phyloP scores from a whole-genome alignment of 2,888 invertebrate genomes.

The Agrotis segetum region DNA sequence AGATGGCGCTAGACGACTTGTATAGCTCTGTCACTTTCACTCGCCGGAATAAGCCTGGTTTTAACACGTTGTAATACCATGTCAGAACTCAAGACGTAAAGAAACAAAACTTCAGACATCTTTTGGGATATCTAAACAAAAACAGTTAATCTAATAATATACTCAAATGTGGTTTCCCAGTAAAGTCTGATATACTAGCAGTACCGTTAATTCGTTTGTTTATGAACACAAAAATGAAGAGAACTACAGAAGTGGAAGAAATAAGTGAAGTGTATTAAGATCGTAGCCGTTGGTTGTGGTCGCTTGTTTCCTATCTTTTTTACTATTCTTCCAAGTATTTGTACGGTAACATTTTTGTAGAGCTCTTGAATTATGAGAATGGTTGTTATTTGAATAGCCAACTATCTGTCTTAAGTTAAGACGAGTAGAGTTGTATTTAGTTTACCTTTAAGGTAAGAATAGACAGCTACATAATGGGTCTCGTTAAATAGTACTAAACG shows the following conservation, averaged over 20 bases:
- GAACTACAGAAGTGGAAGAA: constrained; percentile 38
- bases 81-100: neutral
- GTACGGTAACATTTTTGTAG: constrained; percentile 14
- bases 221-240: constrained; percentile 27
- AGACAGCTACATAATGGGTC: too few relatives aligned
- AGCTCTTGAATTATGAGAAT: constrained; percentile 24
- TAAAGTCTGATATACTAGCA: neutral
- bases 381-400: constrained; percentile 5
- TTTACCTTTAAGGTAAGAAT: too few relatives aligned
- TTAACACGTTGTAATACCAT: too few relatives aligned
- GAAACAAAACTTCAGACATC: neutral
- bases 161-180: neutral
- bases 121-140: neutral
- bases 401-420: neutral
- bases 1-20: too few relatives aligned
- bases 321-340: constrained; percentile 41
- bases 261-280: constrained; percentile 43
- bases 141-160: constrained; percentile 3
- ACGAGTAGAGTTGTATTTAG: too few relatives aligned
- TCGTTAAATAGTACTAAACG: too few relatives aligned
- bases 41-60: too few relatives aligned
- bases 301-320: constrained; percentile 27
- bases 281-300: constrained; percentile 22
- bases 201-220: constrained; percentile 9
- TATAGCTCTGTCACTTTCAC: too few relatives aligned